These are phyloP conservation scores for Sciurus vulgaris DNA, from an alignment of 2,797 vertebrate genomes.

Conservation along the genomic window DNA sequence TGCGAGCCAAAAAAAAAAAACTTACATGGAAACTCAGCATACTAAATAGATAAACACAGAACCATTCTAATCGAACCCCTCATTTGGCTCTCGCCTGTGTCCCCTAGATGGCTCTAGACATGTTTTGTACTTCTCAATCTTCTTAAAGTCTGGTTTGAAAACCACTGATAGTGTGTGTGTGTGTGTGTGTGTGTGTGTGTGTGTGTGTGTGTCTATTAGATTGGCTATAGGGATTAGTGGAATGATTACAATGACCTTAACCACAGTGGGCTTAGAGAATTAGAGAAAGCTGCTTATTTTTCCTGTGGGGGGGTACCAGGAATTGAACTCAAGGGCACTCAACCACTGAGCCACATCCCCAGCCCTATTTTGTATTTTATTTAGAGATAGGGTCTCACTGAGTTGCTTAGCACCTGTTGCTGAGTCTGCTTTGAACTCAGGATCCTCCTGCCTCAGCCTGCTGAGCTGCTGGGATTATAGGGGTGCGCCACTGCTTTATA, in stretches of 20 bases:
- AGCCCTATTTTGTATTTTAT: too few species aligned
- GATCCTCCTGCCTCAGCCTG: too few species aligned
- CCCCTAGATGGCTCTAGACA: conserved; percentile 6
- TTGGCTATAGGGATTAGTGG: not conserved
- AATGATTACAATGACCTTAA: not conserved
- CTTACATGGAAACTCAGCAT: not conserved
- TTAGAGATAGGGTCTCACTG: too few species aligned
- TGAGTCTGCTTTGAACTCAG: too few species aligned
- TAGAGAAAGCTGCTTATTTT: not conserved
- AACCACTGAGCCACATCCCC: too few species aligned
- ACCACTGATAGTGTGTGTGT: not conserved
- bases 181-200: not conserved
- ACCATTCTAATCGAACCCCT: not conserved
- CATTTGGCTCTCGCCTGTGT: conserved; percentile 12
- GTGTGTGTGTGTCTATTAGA: not conserved
- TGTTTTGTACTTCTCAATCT: conserved; percentile 20
- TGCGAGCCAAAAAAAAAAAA: not conserved
- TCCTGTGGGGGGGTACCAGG: too few species aligned
- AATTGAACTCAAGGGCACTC: too few species aligned
- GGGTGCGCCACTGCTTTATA: too few species aligned
- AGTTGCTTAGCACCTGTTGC: too few species aligned
- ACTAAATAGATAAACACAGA: conserved; percentile 22
- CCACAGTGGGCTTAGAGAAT: conserved; percentile 45
- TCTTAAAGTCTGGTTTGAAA: conserved; percentile 54
- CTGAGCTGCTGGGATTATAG: too few species aligned